Conservation (phyloP, 2,888 invertebrate species). For the Theretra japonica region DNA sequence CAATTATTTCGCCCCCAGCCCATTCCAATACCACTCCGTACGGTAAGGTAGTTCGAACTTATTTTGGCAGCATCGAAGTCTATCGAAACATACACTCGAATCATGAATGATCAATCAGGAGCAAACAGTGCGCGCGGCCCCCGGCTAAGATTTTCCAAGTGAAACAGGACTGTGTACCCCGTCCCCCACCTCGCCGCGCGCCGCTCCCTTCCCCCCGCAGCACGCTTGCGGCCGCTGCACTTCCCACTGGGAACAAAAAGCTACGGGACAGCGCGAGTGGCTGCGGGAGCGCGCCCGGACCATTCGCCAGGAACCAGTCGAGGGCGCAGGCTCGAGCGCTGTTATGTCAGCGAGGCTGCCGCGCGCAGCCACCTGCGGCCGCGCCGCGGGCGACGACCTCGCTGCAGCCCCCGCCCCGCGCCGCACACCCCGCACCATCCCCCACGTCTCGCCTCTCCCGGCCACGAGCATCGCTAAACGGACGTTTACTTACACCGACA, state of each 20-base stretch:
- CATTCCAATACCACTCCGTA: not conserved
- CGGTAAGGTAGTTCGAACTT: not conserved
- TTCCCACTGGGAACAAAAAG: conserved; percentile 21
- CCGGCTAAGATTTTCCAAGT: conserved; percentile 2
- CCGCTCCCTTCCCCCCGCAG: not conserved
- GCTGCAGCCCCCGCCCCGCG: conserved; percentile 34
- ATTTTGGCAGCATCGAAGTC: not conserved
- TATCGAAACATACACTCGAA: not conserved
- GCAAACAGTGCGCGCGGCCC: not conserved
- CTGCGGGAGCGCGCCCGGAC: not conserved
- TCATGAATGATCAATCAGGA: conserved; percentile 4
- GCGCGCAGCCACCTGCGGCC: conserved; percentile 53
- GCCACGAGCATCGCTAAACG: conserved; percentile 26
- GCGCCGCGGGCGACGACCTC: conserved; percentile 57
- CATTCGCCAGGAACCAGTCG: conserved; percentile 26
- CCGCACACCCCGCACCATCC: conserved; percentile 29
- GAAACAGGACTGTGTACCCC: not conserved
- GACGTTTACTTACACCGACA: conserved; percentile 20
- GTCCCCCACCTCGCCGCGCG: not conserved
- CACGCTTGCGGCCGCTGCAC: not conserved
- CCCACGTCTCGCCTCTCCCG: conserved; percentile 25
- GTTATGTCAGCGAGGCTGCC: conserved; percentile 50
- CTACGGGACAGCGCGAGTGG: conserved; percentile 13
- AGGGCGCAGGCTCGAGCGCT: conserved; percentile 33
- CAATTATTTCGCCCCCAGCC: too few species aligned